These are phyloP conservation scores for Orgyia antiqua DNA, from an alignment of 2,888 invertebrate species.

Conservation along the genomic window DNA sequence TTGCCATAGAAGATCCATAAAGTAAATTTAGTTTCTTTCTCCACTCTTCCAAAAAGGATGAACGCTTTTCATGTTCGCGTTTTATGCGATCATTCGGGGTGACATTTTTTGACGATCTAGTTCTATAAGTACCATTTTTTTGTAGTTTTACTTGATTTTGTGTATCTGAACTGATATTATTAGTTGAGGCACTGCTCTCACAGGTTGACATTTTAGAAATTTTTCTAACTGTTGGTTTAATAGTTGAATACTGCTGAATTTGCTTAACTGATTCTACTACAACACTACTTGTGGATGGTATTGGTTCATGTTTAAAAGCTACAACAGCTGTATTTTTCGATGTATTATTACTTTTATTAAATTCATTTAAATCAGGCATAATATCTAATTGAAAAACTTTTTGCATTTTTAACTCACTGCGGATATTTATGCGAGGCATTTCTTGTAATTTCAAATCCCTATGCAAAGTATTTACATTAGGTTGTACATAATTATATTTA, in stretches of 20 bases:
- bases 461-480: slow-evolving; percentile 26
- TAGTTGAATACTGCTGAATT: slow-evolving; percentile 9
- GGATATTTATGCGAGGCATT: slow-evolving; percentile 73
- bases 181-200: slow-evolving; percentile 58
- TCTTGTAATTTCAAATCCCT: slow-evolving; percentile 57
- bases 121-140: slow-evolving; percentile 19
- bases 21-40: slow-evolving; percentile 53
- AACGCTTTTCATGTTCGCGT: slow-evolving; percentile 32
- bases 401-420: slow-evolving; percentile 67
- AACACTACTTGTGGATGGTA: slow-evolving; percentile 9
- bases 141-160: slow-evolving; percentile 32
- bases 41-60: slow-evolving; percentile 50
- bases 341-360: slow-evolving; percentile 16
- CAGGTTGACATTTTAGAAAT: slow-evolving; percentile 53
- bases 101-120: slow-evolving; percentile 32
- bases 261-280: slow-evolving; percentile 4
- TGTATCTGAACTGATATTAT: slow-evolving; percentile 44
- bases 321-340: slow-evolving; percentile 53
- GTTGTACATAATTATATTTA: slow-evolving; percentile 44
- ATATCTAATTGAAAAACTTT: slow-evolving; percentile 72
- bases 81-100: slow-evolving; percentile 23
- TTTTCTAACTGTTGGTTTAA: slow-evolving; percentile 38
- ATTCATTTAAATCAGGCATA: slow-evolving; percentile 42
- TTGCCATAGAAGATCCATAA: slow-evolving; percentile 41
- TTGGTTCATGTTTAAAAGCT: slow-evolving; percentile 37